phyloP scores from a whole-genome alignment of 2,113 vertebrate species.

The Apteryx mantelli region DNA sequence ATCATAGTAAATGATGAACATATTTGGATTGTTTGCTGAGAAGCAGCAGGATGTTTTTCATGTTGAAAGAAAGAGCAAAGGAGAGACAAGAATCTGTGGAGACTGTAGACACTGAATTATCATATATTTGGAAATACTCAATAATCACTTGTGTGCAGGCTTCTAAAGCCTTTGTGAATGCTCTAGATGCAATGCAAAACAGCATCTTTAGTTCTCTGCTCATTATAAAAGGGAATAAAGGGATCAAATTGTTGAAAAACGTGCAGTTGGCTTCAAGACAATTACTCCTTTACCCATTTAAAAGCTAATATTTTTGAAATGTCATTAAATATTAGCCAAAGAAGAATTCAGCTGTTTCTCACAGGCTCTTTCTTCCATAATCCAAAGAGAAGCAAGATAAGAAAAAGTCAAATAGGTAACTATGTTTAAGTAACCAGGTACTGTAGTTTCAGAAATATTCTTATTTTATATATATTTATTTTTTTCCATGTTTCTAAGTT shows the following conservation, averaged over 20 bases:
- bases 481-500: background rate
- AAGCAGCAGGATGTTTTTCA: conserved; percentile 42
- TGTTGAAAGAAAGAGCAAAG: conserved; percentile 37
- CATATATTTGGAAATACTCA: conserved; percentile 51
- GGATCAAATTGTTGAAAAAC: background rate
- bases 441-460: background rate
- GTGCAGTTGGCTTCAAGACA: background rate
- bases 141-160: conserved; percentile 9
- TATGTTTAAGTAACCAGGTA: background rate
- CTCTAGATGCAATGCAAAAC: background rate
- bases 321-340: conserved; percentile 1
- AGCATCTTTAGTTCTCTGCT: background rate
- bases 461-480: background rate
- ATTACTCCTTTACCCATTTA: background rate
- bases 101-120: conserved; percentile 6
- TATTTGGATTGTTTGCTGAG: conserved; percentile 46
- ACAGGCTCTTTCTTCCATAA: background rate
- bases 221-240: conserved; percentile 26
- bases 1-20: conserved; percentile 11
- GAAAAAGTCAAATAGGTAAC: background rate
- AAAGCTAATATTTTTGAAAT: background rate
- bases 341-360: background rate
- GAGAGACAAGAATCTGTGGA: conserved; percentile 38
- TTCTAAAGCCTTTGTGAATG: conserved; percentile 16
- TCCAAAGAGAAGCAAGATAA: background rate